phyloP scores from a whole-genome alignment of 35 echinoderm and acorn worm genomes.

The Patiria miniata region DNA sequence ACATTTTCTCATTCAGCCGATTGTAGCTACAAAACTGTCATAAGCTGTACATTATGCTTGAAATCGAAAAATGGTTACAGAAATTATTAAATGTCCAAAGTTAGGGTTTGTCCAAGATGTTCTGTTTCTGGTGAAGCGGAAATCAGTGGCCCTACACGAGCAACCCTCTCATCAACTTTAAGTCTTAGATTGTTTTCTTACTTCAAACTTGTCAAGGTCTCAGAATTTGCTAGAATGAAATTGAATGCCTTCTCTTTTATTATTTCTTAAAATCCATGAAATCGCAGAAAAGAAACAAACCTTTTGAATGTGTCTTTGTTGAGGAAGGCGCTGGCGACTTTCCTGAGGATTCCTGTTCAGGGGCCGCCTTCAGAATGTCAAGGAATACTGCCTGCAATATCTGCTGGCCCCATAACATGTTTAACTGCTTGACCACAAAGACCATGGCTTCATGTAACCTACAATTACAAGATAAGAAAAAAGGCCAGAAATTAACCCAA shows the following conservation, averaged over 20 bases:
- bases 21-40: no score
- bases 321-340: constrained; percentile 11
- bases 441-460: constrained; percentile 91
- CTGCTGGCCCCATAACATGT: constrained; percentile 74
- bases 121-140: no score
- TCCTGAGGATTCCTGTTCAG: constrained; percentile 58
- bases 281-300: not conserved
- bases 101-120: no score
- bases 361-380: constrained; percentile 51
- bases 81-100: no score
- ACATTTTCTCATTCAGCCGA: no score
- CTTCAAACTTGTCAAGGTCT: no score
- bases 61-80: no score
- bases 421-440: constrained; percentile 72
- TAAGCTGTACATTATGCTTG: no score
- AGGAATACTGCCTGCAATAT: constrained; percentile 75
- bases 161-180: no score
- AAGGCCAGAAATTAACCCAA: not conserved
- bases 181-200: no score
- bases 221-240: not conserved
- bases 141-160: no score
- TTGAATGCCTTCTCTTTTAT: not conserved
- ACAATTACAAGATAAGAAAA: not conserved
- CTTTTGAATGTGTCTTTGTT: constrained; percentile 13
- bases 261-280: not conserved